Evolutionary conservation across 2,888 invertebrate genomes (phyloP).

Genomic region (Amphimallon solstitiale): DNA sequence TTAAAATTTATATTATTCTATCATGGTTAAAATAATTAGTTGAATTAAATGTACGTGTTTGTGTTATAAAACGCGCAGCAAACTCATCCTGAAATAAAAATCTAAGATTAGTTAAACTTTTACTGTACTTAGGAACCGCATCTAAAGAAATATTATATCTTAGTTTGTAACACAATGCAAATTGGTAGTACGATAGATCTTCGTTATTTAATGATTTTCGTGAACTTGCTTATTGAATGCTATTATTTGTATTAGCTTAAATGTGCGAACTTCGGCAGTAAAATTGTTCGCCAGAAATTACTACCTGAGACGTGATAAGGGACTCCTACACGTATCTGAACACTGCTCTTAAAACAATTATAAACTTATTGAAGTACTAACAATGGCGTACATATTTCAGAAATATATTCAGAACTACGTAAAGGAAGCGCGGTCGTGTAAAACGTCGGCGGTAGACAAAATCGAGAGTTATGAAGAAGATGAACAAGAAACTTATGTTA

Average conservation of each 20-base stretch:
- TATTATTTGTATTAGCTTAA: neutral
- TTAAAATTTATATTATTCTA: too few species aligned
- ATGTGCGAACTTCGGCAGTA: conserved; percentile 4
- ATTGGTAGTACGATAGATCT: neutral
- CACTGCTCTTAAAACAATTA: conserved; percentile 22
- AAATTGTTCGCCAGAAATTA: conserved; percentile 3
- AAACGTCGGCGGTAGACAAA: neutral
- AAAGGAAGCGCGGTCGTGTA: neutral
- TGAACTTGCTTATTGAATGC: neutral
- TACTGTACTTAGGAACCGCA: too few species aligned
- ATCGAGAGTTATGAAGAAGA: conserved; percentile 12
- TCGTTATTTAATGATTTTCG: conserved; percentile 4
- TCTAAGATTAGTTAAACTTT: too few species aligned
- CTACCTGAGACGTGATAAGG: neutral
- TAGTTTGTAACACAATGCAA: too few species aligned
- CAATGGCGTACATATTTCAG: neutral
- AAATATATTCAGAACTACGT: neutral
- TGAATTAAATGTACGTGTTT: too few species aligned
- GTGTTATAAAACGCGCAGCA: too few species aligned
- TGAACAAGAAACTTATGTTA: conserved; percentile 4
- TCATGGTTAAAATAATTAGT: too few species aligned
- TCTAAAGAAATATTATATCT: too few species aligned
- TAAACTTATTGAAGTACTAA: conserved; percentile 14
- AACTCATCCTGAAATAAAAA: too few species aligned
- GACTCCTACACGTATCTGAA: neutral